Conservation (phyloP, 2,113 vertebrate species). For the Hippocampus mohnikei region DNA sequence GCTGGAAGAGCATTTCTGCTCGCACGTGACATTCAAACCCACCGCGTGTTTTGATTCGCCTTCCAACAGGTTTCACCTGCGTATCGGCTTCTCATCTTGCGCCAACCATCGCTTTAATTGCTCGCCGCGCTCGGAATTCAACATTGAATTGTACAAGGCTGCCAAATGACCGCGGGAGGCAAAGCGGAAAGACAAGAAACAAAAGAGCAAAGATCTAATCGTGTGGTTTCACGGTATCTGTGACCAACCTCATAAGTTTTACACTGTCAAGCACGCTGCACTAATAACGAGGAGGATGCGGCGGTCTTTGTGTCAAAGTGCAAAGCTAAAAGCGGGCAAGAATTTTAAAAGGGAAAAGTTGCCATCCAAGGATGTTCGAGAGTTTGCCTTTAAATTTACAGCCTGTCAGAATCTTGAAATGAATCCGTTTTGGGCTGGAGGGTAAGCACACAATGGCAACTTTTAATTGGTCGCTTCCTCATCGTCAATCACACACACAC, state of each 20-base stretch:
- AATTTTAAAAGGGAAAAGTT: no score
- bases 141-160: background rate
- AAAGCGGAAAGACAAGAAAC: background rate
- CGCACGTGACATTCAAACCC: background rate
- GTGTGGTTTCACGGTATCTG: constrained; percentile 46
- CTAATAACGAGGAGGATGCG: background rate
- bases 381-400: no score
- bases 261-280: background rate
- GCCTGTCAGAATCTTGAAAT: no score
- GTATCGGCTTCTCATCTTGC: background rate
- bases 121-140: background rate
- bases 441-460: no score
- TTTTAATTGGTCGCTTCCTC: no score
- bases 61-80: background rate
- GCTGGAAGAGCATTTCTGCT: background rate
- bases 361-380: no score
- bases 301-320: no score
- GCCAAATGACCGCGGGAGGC: background rate
- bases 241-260: constrained; percentile 22
- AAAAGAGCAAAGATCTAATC: background rate
- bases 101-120: background rate
- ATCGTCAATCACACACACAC: no score
- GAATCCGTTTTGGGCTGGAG: no score
- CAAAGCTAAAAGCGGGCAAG: no score
- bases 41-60: background rate